Evolutionary conservation across 2,797 vertebrate genomes (phyloP).

Genomic region (Acanthis flammea): DNA sequence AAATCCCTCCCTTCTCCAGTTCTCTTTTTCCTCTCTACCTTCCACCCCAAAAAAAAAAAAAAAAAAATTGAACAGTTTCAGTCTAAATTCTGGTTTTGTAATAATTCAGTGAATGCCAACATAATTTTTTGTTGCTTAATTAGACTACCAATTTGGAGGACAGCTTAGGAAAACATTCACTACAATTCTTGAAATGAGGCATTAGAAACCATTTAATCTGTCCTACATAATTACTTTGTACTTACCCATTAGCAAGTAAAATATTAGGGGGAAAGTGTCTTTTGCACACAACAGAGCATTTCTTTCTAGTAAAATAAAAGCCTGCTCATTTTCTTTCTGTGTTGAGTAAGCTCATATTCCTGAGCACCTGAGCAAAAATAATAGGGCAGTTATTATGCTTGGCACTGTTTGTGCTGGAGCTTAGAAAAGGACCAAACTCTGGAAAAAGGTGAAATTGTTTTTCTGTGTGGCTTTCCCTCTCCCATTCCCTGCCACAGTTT

Average conservation of each 20-base stretch:
- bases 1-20: not conserved
- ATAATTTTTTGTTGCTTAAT: not conserved
- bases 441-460: not conserved
- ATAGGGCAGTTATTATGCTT: not conserved
- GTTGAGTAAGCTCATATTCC: not conserved
- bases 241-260: not conserved
- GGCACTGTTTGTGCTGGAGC: not conserved
- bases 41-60: not conserved
- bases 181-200: not conserved
- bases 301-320: not conserved
- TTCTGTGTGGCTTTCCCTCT: not conserved
- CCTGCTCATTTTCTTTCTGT: not conserved
- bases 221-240: not conserved
- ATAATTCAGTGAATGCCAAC: not conserved
- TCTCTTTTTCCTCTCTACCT: not conserved
- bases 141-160: not conserved
- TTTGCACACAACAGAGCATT: not conserved
- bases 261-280: not conserved
- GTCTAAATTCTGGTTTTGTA: not conserved
- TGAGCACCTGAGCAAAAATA: slow-evolving; percentile 6
- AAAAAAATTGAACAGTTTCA: not conserved
- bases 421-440: not conserved
- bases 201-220: not conserved
- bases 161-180: slow-evolving; percentile 12
- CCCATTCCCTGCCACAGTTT: rapidly evolving